Percentiles rank a stretch among this genome's conserved stretches.
Evolutionary conservation across 2,113 vertebrate species (phyloP).

Genomic region (Malurus alboscapulatus): DNA sequence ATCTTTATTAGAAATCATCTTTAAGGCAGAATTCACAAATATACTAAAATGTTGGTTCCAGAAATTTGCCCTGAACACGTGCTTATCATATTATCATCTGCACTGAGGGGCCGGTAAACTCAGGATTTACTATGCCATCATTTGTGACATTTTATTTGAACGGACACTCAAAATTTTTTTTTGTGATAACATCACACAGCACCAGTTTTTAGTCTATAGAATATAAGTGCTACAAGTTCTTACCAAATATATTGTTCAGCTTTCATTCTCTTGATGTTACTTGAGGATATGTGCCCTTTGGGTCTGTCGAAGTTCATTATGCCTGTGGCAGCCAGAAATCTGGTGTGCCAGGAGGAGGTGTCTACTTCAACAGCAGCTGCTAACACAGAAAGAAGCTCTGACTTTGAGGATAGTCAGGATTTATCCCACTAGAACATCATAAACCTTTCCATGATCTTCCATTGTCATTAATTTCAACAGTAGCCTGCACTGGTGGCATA

Average conservation of each 20-base stretch:
- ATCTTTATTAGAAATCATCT: neutral
- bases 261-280: neutral
- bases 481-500: neutral
- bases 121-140: neutral
- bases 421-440: neutral
- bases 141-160: neutral
- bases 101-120: neutral
- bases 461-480: neutral
- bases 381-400: neutral
- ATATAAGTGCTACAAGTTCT: neutral
- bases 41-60: neutral
- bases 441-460: neutral
- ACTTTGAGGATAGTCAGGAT: neutral
- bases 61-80: neutral
- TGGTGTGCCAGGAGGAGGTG: neutral
- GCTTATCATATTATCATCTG: neutral
- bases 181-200: neutral
- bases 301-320: accelerated
- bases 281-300: neutral
- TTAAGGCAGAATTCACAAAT: neutral
- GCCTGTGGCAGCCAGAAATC: neutral
- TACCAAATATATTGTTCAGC: neutral
- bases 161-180: neutral
- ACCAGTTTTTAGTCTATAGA: neutral
- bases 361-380: neutral